Percentiles rank a stretch among this genome's conserved stretches.
phyloP scores from a whole-genome alignment of 2,888 invertebrate genomes.

The Apomyelois bistriatella region DNA sequence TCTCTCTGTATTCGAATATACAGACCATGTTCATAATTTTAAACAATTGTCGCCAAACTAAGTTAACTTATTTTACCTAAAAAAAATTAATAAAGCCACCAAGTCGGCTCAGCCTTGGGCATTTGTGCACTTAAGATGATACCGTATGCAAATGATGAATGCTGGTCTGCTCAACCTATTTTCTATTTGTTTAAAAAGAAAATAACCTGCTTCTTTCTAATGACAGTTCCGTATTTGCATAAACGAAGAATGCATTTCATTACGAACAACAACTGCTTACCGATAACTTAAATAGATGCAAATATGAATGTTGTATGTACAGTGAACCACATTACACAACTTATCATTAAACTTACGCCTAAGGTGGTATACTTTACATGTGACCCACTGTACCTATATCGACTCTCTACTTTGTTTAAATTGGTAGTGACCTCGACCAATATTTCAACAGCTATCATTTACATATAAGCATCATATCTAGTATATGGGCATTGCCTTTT shows the following conservation, averaged over 20 bases:
- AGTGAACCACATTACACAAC: too few species aligned
- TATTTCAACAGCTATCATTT: constrained; percentile 8
- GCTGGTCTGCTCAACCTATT: background rate
- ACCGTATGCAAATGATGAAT: background rate
- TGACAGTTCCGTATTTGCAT: background rate
- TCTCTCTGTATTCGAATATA: too few species aligned
- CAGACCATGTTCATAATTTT: too few species aligned
- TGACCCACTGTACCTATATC: too few species aligned
- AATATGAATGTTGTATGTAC: background rate
- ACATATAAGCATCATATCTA: background rate
- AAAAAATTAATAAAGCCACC: too few species aligned
- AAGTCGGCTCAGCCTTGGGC: background rate
- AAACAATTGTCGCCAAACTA: too few species aligned
- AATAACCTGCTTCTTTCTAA: background rate
- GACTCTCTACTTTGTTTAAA: constrained; percentile 11
- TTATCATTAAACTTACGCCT: too few species aligned
- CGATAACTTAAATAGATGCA: background rate
- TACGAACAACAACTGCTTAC: background rate
- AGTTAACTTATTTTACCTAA: too few species aligned
- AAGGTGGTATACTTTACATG: too few species aligned
- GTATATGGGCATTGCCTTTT: background rate
- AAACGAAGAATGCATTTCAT: background rate
- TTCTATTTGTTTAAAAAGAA: background rate
- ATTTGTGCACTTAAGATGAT: too few species aligned
- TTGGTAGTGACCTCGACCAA: constrained; percentile 13